phyloP scores from a whole-genome alignment of 2,888 invertebrate species.

The Drosophila quinaria region DNA sequence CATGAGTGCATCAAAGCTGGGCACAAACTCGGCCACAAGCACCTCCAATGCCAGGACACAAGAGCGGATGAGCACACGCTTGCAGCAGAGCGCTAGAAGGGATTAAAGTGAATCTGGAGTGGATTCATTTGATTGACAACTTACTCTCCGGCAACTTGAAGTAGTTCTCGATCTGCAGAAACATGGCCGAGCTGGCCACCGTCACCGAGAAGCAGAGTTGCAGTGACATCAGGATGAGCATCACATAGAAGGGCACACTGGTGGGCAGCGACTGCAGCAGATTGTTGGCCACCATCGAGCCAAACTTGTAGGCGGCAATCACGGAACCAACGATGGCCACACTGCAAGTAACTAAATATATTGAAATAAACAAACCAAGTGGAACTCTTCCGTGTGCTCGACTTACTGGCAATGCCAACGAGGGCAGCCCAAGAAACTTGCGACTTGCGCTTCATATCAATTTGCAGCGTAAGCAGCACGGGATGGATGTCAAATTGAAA shows the following conservation, averaged over 20 bases:
- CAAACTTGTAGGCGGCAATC: slow-evolving; percentile 89
- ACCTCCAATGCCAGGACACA: slow-evolving; percentile 90
- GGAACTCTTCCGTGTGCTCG: accelerated
- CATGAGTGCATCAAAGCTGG: slow-evolving; percentile 94
- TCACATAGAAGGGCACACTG: slow-evolving; percentile 88
- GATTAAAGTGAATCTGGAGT: no score
- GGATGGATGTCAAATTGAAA: slow-evolving; percentile 94
- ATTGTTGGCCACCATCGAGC: slow-evolving; percentile 88
- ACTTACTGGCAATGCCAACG: slow-evolving; percentile 89
- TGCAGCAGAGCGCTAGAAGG: slow-evolving; percentile 90
- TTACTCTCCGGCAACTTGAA: slow-evolving; percentile 91
- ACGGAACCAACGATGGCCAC: slow-evolving; percentile 89
- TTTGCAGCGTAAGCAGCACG: slow-evolving; percentile 94
- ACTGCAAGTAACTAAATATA: slow-evolving; percentile 86
- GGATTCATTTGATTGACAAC: slow-evolving; percentile 37
- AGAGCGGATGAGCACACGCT: slow-evolving; percentile 90
- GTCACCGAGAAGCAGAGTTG: slow-evolving; percentile 92
- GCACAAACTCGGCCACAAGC: slow-evolving; percentile 92
- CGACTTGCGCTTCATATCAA: slow-evolving; percentile 93
- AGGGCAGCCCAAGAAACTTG: slow-evolving; percentile 91
- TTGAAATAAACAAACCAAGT: neutral
- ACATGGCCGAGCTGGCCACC: slow-evolving; percentile 92
- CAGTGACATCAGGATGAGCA: slow-evolving; percentile 91
- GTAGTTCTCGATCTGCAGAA: slow-evolving; percentile 93
- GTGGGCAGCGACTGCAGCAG: slow-evolving; percentile 90